Evolutionary conservation across 2,113 vertebrate species (phyloP), one percentile per base, ranked within the genome.

Genomic region (Tringa solitaria): DNA sequence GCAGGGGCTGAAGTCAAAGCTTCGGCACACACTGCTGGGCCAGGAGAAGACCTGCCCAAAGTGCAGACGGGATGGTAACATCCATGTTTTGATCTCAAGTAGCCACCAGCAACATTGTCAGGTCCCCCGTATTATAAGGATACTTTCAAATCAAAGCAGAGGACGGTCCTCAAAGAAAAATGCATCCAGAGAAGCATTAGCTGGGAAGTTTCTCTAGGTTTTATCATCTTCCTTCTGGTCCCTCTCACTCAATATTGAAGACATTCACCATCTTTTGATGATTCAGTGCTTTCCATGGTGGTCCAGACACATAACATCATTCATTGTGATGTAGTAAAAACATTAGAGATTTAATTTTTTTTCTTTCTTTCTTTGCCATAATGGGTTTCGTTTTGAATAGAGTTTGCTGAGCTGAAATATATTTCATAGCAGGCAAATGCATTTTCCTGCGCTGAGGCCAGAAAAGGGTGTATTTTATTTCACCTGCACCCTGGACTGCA

Each of bases 21-120:
- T 35, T n/a, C 0, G 0, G 45, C 56, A 59, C 24, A 12, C 1
- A 0, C 32, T 27, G 9, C 6, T 27, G 32, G 17, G 63, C 69
- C 12, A 33, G n/a, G 32, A 57, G 59, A 63, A 45, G 13, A 30
- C 16, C 43, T 63, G 41, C 32, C 65, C 4, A 0, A 73, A 59
- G 57, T 3, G 6, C 14, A 12, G 20, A 57, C 0, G 3, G 43
- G 68, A 22, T 11, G 14, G 24, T 33, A 33, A 50, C 5, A 26
- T 20, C 50, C 56, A 33, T 4, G 10, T 37, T 4, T 16, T 9
- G 15, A 24, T 12, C 50, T 54, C 24, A 16, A 7, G 53, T 24
- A 24, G 54, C 43, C 50, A 59, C 50, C 63, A 56, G 33, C 41
- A 54, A 21, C 1, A 0, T 26, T 51, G n/a, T 15, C 28, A 22